Conservation (phyloP, 2,113 vertebrate species). For the Percina caprodes region DNA sequence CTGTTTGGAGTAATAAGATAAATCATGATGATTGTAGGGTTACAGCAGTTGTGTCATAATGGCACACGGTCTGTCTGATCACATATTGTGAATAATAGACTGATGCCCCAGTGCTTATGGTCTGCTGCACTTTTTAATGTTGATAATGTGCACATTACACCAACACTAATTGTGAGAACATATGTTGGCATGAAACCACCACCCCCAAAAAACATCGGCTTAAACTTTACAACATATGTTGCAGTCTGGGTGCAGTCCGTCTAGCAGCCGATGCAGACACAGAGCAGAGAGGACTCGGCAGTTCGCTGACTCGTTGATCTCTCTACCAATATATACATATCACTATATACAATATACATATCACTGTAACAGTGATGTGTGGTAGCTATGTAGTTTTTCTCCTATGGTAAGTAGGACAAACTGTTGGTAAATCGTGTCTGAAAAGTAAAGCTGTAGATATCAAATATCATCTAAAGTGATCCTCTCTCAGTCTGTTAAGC, state of each 20-base stretch:
- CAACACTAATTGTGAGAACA: conserved; percentile 12
- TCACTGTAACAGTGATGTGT: neutral
- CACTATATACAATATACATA: too few species aligned
- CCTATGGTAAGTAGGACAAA: neutral
- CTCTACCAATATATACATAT: too few species aligned
- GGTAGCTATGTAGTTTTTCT: neutral
- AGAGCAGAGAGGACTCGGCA: too few species aligned
- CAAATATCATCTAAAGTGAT: neutral
- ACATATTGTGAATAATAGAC: conserved; percentile 42
- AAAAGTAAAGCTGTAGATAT: too few species aligned
- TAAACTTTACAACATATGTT: too few species aligned
- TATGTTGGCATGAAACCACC: neutral
- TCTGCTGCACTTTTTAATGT: conserved; percentile 31
- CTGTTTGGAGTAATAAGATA: conserved; percentile 44
- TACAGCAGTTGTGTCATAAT: conserved; percentile 1
- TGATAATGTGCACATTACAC: conserved; percentile 45
- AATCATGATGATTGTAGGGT: conserved; percentile 35
- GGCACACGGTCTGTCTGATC: conserved; percentile 26
- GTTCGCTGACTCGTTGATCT: too few species aligned
- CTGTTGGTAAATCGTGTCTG: neutral
- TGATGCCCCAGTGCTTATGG: conserved; percentile 26
- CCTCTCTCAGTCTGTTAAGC: neutral
- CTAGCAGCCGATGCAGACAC: too few species aligned
- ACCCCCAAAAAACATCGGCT: too few species aligned
- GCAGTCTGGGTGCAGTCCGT: too few species aligned